A percentile compares a stretch with the other conserved stretches of the same genome.
These are phyloP conservation scores for Sinodicranocentrus sp. DNA, from an alignment of 2,888 invertebrate species.

Conservation along the genomic window DNA sequence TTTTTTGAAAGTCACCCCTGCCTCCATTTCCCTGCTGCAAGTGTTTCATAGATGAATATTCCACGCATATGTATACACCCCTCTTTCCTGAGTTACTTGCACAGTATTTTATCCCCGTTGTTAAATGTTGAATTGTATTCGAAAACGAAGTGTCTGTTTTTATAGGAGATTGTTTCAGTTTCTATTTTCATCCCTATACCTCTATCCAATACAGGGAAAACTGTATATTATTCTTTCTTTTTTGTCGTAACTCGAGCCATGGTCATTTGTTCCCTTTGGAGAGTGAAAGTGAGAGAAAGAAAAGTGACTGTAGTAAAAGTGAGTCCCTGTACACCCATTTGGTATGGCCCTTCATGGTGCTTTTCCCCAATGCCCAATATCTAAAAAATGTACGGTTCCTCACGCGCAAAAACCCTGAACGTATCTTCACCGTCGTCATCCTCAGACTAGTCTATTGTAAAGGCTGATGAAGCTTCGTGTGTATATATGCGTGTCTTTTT, in stretches of 20 bases:
- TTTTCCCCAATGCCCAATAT: slow-evolving; percentile 76
- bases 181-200: background rate
- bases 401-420: background rate
- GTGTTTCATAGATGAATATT: background rate
- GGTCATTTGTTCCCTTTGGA: slow-evolving; percentile 65
- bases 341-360: slow-evolving; percentile 72
- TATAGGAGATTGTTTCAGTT: background rate
- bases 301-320: slow-evolving; percentile 70
- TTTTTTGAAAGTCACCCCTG: slow-evolving; percentile 7
- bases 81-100: background rate
- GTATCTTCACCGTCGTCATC: background rate
- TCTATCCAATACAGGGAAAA: background rate
- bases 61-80: too few species aligned
- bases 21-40: background rate
- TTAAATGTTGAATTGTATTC: slow-evolving; percentile 45
- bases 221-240: background rate
- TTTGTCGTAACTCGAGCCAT: slow-evolving; percentile 37
- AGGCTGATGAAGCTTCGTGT: slow-evolving; percentile 45
- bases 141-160: background rate
- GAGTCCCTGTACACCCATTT: slow-evolving; percentile 75
- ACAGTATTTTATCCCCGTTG: slow-evolving; percentile 4
- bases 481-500: background rate
- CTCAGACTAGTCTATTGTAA: slow-evolving; percentile 21
- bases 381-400: slow-evolving; percentile 65
- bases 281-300: slow-evolving; percentile 61